These are phyloP conservation scores for Anastatus disparis DNA, from an alignment of 1,140 invertebrate species.

Conservation along the genomic window DNA sequence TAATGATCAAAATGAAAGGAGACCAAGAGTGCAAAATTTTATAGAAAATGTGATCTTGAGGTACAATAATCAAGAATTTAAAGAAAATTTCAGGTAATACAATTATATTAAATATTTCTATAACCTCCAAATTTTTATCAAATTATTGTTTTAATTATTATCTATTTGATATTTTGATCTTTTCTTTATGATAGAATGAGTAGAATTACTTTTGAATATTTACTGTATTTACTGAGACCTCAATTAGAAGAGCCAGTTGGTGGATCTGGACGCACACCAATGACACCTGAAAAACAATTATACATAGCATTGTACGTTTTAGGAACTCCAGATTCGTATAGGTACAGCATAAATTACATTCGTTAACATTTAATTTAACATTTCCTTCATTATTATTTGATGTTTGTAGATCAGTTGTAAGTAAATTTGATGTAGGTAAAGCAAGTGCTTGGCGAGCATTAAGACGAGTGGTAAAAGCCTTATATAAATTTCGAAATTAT, in stretches of 20 bases:
- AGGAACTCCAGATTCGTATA: neutral
- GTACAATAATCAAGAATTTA: too few species aligned
- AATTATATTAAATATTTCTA: too few species aligned
- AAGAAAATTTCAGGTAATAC: too few species aligned
- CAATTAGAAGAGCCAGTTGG: too few species aligned
- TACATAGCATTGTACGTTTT: neutral
- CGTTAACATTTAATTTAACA: neutral
- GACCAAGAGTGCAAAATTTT: neutral
- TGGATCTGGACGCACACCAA: neutral
- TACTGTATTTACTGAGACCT: too few species aligned
- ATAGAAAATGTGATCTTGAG: neutral
- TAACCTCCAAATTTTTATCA: too few species aligned
- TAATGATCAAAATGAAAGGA: neutral
- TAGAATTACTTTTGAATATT: too few species aligned
- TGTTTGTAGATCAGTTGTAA: neutral
- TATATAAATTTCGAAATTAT: neutral
- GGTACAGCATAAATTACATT: neutral
- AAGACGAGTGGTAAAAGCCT: neutral
- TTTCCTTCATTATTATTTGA: too few species aligned
- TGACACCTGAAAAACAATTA: neutral
- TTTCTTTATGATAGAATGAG: too few species aligned
- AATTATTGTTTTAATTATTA: too few species aligned
- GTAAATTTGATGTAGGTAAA: neutral
- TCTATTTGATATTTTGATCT: too few species aligned
- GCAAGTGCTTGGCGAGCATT: neutral